Base-by-base conservation (phyloP, 2,888 invertebrate genomes). In the Thumatha senex region DNA sequence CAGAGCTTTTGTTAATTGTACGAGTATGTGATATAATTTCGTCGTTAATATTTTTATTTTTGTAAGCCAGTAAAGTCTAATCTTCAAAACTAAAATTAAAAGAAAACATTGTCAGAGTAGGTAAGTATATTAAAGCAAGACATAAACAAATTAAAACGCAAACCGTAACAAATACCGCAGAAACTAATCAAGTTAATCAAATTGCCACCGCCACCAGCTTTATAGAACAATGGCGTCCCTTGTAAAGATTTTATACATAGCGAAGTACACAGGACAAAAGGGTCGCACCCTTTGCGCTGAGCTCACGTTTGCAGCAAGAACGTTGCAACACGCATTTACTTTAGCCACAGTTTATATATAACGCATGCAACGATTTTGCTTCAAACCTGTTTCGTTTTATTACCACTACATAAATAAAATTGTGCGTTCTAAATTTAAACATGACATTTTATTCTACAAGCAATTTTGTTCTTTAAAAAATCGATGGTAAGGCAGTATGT, bases 241-340 rank as follows among this genome's bases (percentile, higher is more conserved):
- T 46, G 49, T 55, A 67, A 67, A 65, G 63, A 66, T 66, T 60
- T 58, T 63, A 34, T 41, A 66, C 56, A 64, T 67, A 63, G 30
- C 14, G 12, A 39, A 52, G 51, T 52, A 67, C 33, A 63, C 59
- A 60, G 40, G n/a, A 51, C 42, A 49, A 76, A 78, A 82, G 88
- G 86, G 85, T 79, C 68, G 58, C 62, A 77, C 86, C 88, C 86
- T 80, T 79, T 63, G 76, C 73, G 9, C 31, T 58, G 79, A 88
- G 88, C 85, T 86, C 82, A 54, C 62, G 73, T 74, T 70, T 86
- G 87, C 87, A 86, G 67, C 68, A 67, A 70, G 61, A 65, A 55
- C 62, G 71, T 70, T 82, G 82, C 83, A 82, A 69, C 52, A 46
- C 46, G 41, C 77, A 81, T 78, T 63, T 78, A 79, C 76, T 52